These are phyloP conservation scores for Stegastes partitus DNA, from an alignment of 2,113 vertebrate genomes.

Conservation along the genomic window DNA sequence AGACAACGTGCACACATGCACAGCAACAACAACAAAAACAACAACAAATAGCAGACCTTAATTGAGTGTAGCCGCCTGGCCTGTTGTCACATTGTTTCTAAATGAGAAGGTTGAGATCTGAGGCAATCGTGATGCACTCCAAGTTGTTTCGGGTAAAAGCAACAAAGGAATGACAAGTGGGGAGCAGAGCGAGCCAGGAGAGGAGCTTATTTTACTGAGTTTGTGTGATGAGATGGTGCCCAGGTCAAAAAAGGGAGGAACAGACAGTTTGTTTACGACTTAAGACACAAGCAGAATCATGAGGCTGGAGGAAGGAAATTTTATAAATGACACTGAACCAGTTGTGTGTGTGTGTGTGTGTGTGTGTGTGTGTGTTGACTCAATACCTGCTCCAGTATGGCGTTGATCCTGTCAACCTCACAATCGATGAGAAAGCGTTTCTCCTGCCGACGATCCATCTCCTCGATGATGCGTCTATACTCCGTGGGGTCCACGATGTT, in stretches of 20 bases:
- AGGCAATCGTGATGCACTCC: slow-evolving; percentile 35
- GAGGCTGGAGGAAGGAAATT: neutral
- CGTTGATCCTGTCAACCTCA: slow-evolving; percentile 95
- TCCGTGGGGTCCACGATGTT: slow-evolving; percentile 93
- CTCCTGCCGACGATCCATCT: slow-evolving; percentile 98
- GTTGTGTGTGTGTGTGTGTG: slow-evolving; percentile 2
- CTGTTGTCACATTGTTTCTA: slow-evolving; percentile 39
- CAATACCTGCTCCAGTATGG: slow-evolving; percentile 95
- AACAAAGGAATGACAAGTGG: slow-evolving; percentile 27
- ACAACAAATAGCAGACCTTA: slow-evolving; percentile 50
- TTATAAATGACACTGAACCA: too few relatives aligned
- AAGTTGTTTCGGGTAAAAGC: slow-evolving; percentile 41
- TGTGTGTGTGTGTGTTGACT: slow-evolving; percentile 11
- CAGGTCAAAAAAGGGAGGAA: slow-evolving; percentile 1
- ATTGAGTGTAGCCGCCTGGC: slow-evolving; percentile 36
- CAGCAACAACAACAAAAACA: slow-evolving; percentile 12
- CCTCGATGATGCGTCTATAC: slow-evolving; percentile 96
- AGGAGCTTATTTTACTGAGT: slow-evolving; percentile 9
- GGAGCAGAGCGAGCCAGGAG: slow-evolving; percentile 14
- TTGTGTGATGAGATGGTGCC: slow-evolving; percentile 6
- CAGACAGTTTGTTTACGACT: neutral
- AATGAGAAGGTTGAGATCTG: slow-evolving; percentile 44
- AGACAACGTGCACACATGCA: slow-evolving; percentile 33
- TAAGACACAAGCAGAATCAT: slow-evolving; percentile 11
- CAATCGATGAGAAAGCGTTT: slow-evolving; percentile 98